Evolutionary conservation across 2,888 invertebrate species (phyloP).

Genomic region (Pandemis corylana): DNA sequence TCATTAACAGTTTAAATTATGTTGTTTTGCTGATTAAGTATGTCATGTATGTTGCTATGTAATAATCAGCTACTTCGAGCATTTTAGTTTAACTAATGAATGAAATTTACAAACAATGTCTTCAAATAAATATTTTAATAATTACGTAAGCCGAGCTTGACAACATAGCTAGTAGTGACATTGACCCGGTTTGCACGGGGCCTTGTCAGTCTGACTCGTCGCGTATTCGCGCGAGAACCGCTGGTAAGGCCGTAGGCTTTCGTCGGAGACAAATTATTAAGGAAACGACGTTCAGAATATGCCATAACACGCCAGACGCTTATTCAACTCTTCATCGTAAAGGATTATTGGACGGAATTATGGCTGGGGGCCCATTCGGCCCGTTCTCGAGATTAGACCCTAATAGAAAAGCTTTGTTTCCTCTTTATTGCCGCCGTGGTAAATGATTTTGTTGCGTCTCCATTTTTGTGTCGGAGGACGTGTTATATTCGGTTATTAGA

Average conservation of each 20-base stretch:
- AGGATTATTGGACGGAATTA: conserved; percentile 65
- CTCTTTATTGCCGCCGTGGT: conserved; percentile 44
- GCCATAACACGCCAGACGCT: conserved; percentile 64
- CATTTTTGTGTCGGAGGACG: conserved; percentile 45
- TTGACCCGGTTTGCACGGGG: conserved; percentile 23
- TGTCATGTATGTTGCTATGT: background rate
- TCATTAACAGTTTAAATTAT: background rate
- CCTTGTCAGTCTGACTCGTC: conserved; percentile 13
- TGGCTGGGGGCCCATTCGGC: conserved; percentile 50
- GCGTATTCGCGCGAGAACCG: conserved; percentile 49
- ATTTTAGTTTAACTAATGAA: background rate
- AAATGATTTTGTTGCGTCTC: conserved; percentile 45
- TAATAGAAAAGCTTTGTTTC: conserved; percentile 61
- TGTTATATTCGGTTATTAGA: conserved; percentile 36
- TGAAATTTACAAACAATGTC: conserved; percentile 22
- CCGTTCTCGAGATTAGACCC: conserved; percentile 56
- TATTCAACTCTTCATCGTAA: conserved; percentile 67
- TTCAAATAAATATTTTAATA: conserved; percentile 14
- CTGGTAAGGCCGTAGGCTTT: conserved; percentile 48
- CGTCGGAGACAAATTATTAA: conserved; percentile 64
- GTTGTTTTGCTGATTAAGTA: background rate
- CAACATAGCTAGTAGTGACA: conserved; percentile 20
- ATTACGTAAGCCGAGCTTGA: conserved; percentile 21
- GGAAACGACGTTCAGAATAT: conserved; percentile 65
- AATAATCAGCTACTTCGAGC: background rate